Evolutionary conservation across 2,888 invertebrate species (phyloP), one percentile per base, ranked within the genome.

Genomic region (Eremobia ochroleuca): DNA sequence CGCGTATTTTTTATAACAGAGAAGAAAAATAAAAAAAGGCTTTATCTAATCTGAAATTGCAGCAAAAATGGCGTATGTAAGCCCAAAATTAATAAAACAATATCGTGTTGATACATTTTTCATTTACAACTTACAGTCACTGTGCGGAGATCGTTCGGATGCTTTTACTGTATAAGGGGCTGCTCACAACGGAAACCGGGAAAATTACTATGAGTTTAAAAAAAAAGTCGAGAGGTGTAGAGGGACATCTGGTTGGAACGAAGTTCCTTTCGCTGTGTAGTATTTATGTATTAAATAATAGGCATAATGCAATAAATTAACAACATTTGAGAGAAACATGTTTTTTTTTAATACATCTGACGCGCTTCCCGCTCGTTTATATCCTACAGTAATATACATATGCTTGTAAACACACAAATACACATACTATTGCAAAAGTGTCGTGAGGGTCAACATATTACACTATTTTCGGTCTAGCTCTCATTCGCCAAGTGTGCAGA

Each of bases 161-260:
- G 85, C 78, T 90, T 93, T 93, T 92, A 92, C 89, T 79, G 85
- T 88, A 58, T 85, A 77, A 87, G 37, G 85, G 31, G 13, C 15
- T 0, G 69, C 43, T 52, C 75, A 85, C 64, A 73, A 40, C 11
- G 28, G 43, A 40, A 1, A 58, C 21, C 9, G 1, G 13, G 15
- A 58, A 18, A 58, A n/a, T 31, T 52, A 21, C 1, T 43, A n/a
- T 9, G 11, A 25, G 25, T 52, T 25, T 52, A n/a, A 55, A 55
- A 55, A 49, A 34, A n/a, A 55, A 55, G 11, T n/a, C n/a, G 4
- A 55, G n/a, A n/a, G 4, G 11, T n/a, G 52, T n/a, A 0, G 52
- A 13, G 52, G 0, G n/a, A 43, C 43, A 43, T 0, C 52, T 4
- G 25, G 11, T n/a, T n/a, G 52, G n/a, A n/a, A n/a, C 1, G n/a